A percentile compares a stretch with the other conserved stretches of the same genome.
These are phyloP conservation scores for Rhagophthalmus giganteus DNA, from an alignment of 2,888 invertebrate genomes.

Conservation along the genomic window DNA sequence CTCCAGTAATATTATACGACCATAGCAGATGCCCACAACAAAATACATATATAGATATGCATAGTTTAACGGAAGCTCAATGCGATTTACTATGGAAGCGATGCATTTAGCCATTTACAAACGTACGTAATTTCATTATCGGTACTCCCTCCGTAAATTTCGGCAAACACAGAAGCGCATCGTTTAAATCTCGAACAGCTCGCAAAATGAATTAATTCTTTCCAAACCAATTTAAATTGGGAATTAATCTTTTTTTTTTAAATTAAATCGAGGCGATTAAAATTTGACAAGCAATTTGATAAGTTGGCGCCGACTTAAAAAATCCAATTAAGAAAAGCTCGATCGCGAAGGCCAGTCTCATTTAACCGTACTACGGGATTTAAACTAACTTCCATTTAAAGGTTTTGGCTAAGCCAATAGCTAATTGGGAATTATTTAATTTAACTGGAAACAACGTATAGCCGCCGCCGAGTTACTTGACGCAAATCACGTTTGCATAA, in stretches of 20 bases:
- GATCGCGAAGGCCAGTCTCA: background rate
- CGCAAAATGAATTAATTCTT: background rate
- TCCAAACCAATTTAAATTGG: background rate
- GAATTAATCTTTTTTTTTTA: background rate
- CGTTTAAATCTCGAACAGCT: background rate
- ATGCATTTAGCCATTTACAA: too few relatives aligned
- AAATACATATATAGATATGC: conserved; percentile 20
- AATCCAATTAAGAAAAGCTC: background rate
- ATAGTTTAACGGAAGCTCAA: conserved; percentile 14
- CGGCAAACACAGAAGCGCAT: background rate
- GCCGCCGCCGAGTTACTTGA: too few relatives aligned
- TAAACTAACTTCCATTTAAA: too few relatives aligned
- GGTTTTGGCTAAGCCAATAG: too few relatives aligned
- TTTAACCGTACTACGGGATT: too few relatives aligned
- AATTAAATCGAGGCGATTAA: background rate
- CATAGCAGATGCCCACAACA: conserved; percentile 18
- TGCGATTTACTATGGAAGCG: too few relatives aligned
- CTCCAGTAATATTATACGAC: conserved; percentile 25
- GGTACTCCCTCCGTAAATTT: too few relatives aligned
- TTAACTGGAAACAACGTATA: conserved; percentile 9
- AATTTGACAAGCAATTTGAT: background rate
- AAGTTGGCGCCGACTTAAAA: conserved; percentile 1
- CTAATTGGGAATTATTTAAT: too few relatives aligned
- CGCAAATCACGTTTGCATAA: too few relatives aligned
- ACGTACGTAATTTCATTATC: too few relatives aligned